Evolutionary conservation across 1,140 invertebrate species (phyloP), one percentile per base, ranked within the genome.

Genomic region (Papilio dardanus): DNA sequence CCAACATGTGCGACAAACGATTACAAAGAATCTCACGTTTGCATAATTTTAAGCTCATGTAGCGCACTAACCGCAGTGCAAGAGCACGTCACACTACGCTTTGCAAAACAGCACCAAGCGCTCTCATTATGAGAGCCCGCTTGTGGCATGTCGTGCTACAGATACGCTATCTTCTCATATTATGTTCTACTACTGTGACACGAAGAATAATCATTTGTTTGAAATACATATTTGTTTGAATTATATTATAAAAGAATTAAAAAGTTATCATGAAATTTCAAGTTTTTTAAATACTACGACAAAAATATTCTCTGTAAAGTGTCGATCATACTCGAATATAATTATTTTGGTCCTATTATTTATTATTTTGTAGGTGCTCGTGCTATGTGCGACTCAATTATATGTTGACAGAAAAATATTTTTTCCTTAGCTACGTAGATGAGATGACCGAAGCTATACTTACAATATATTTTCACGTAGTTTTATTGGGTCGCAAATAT

Each of bases 21-120:
- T 35, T 6, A 16, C 30, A n/a, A 65, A 33, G 40, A 50, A 50
- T 46, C 68, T 8, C 7, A 46, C 40, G 40, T 46, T 71, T 21
- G 28, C 21, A 71, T 71, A 46, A 46, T 50, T 50, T 71, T 31
- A 71, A 62, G 24, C 24, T 28, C 24, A 28, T 62, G 67, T 73
- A 50, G 71, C 28, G 19, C n/a, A 35, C 71, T 54, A 73, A 58
- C 71, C 71, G 31, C 50, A 54, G 28, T 73, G 30, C 16, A 54
- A 58, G 30, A 46, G 31, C 69, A 50, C 40, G 28, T 50, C 21
- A 71, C 24, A 73, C 54, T 62, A 21, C 71, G 30, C 71, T 73
- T 31, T 31, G 42, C 40, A 50, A 71, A 71, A 71, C 54, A 71
- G 69, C 69, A 71, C 69, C 28, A 73, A 73, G 71, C 71, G 14